A percentile compares a stretch with the other conserved stretches of the same genome.
These are phyloP conservation scores for Pollimyrus isidori DNA, from an alignment of 2,113 vertebrate species.

Conservation along the genomic window DNA sequence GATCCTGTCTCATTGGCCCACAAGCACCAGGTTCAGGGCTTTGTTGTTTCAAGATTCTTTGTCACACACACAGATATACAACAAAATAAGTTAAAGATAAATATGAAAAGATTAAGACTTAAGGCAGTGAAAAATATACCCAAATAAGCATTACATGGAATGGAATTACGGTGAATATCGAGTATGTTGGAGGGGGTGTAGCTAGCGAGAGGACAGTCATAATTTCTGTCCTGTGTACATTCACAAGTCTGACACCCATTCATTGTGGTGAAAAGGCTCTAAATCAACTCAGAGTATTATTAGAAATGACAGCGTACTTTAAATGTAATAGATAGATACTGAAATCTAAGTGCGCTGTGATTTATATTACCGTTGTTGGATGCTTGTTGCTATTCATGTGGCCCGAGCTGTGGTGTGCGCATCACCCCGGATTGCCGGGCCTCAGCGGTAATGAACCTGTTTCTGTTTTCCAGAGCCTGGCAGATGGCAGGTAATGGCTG, in stretches of 20 bases:
- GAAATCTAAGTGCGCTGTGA: not conserved
- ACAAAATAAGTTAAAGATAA: too few relatives aligned
- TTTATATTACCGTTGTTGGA: not conserved
- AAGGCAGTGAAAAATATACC: too few relatives aligned
- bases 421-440: slow-evolving; percentile 38
- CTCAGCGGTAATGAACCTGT: slow-evolving; percentile 40
- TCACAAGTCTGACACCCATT: slow-evolving; percentile 1
- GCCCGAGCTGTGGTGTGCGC: slow-evolving; percentile 24
- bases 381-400: not conserved
- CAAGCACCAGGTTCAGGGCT: not conserved
- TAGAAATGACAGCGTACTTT: slow-evolving; percentile 20
- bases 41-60: not conserved
- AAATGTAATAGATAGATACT: not conserved
- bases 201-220: not conserved
- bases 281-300: slow-evolving; percentile 17
- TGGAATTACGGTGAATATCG: not conserved
- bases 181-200: not conserved
- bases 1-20: not conserved
- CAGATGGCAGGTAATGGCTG: slow-evolving; percentile 43
- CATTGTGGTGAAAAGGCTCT: slow-evolving; percentile 13
- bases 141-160: not conserved
- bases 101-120: too few relatives aligned
- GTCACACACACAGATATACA: too few relatives aligned
- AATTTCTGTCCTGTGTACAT: not conserved
- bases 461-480: slow-evolving; percentile 30